Evolutionary conservation across 2,888 invertebrate genomes (phyloP).

Genomic region (Dynastes hyllus): DNA sequence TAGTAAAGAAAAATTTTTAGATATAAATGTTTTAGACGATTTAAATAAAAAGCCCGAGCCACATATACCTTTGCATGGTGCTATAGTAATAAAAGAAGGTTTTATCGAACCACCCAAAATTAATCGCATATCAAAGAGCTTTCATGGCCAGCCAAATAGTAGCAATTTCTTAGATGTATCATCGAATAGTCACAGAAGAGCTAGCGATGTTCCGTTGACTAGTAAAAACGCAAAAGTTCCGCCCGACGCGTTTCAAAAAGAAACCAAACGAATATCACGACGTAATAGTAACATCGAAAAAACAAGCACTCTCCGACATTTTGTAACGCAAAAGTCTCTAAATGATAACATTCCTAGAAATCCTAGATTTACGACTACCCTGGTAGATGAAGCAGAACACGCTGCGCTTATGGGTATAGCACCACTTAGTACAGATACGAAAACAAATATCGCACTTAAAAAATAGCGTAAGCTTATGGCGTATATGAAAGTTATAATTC

Average conservation of each 20-base stretch:
- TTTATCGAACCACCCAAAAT: conserved; percentile 73
- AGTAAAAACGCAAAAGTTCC: conserved; percentile 55
- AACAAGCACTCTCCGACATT: conserved; percentile 55
- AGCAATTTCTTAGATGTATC: conserved; percentile 60
- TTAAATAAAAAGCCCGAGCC: conserved; percentile 33
- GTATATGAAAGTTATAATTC: neutral
- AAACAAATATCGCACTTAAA: conserved; percentile 18
- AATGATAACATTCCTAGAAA: conserved; percentile 57
- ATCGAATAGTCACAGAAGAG: conserved; percentile 62
- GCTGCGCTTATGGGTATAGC: conserved; percentile 61
- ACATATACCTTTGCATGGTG: conserved; percentile 64
- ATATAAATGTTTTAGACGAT: conserved; percentile 52
- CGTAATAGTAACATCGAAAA: conserved; percentile 55
- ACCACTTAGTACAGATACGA: conserved; percentile 18
- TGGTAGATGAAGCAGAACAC: conserved; percentile 69
- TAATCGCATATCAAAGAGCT: conserved; percentile 70
- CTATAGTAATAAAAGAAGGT: conserved; percentile 72
- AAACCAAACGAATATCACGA: conserved; percentile 45
- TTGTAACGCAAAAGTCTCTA: conserved; percentile 64
- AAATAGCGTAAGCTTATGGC: conserved; percentile 12
- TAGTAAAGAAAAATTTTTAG: conserved; percentile 67
- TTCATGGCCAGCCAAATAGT: conserved; percentile 66
- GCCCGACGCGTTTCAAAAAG: conserved; percentile 51
- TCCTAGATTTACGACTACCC: conserved; percentile 68
- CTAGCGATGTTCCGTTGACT: conserved; percentile 64